phyloP scores from a whole-genome alignment of 2,113 vertebrate species.

The Myocastor coypus region DNA sequence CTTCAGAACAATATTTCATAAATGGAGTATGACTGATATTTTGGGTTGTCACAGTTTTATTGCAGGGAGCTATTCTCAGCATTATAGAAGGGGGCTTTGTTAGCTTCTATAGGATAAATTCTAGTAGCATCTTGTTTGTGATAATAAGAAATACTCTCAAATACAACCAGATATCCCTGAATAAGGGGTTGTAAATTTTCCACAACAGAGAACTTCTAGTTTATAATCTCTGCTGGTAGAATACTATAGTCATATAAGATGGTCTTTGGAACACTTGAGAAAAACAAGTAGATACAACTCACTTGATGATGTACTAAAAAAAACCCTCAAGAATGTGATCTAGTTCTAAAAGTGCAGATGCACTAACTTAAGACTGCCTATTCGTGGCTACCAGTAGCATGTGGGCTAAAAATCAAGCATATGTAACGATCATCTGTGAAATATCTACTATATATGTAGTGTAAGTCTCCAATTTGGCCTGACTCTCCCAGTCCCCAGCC shows the following conservation, averaged over 20 bases:
- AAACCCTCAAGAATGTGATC: not conserved
- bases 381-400: not conserved
- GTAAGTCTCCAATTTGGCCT: not conserved
- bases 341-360: slow-evolving; percentile 12
- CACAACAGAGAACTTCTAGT: not conserved
- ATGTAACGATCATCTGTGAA: not conserved
- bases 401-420: not conserved
- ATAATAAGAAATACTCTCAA: not conserved
- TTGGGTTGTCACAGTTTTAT: not conserved
- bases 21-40: not conserved
- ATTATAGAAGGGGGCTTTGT: not conserved
- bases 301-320: not conserved
- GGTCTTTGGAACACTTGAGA: not conserved
- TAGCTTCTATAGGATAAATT: not conserved
- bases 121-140: not conserved
- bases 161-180: not conserved
- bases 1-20: not conserved
- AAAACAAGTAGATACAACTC: not conserved
- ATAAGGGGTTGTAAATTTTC: not conserved
- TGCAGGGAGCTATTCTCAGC: not conserved
- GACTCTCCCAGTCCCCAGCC: not conserved
- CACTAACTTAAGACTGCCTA: not conserved
- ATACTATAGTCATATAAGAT: not conserved
- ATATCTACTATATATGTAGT: not conserved
- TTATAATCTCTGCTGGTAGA: not conserved